These are phyloP conservation scores for Leucophenga varia DNA, from an alignment of 1,140 invertebrate species.

Conservation along the genomic window DNA sequence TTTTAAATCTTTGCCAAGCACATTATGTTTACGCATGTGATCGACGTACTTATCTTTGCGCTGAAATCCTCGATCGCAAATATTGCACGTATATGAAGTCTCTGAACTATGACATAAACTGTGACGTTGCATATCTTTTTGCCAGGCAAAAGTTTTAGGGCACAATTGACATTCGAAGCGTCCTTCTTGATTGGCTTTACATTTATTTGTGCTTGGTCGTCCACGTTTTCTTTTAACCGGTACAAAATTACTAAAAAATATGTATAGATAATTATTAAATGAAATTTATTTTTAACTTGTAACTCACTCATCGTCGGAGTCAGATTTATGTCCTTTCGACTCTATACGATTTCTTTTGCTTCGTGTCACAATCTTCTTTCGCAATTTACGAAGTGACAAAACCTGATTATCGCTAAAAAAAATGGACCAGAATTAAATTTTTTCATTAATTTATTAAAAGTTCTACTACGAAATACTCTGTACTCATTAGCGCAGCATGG, in stretches of 20 bases:
- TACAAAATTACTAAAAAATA: neutral
- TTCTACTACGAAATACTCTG: too few species aligned
- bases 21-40: constrained; percentile 31
- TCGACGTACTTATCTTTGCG: constrained; percentile 41
- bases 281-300: too few species aligned
- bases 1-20: constrained; percentile 7
- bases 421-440: too few species aligned
- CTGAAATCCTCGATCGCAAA: constrained; percentile 33
- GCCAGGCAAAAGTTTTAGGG: constrained; percentile 40
- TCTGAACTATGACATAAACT: constrained; percentile 28
- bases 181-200: constrained; percentile 11
- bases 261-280: too few species aligned
- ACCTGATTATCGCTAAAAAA: too few species aligned
- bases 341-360: too few species aligned
- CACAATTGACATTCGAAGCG: constrained; percentile 31
- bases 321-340: too few species aligned
- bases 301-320: too few species aligned
- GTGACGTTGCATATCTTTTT: constrained; percentile 41
- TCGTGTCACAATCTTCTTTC: too few species aligned
- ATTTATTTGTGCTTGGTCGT: constrained; percentile 19
- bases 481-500: too few species aligned
- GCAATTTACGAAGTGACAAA: too few species aligned
- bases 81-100: constrained; percentile 20
- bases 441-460: too few species aligned
- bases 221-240: constrained; percentile 29